phyloP scores from a whole-genome alignment of 2,888 invertebrate species.

The Cephus spinipes region DNA sequence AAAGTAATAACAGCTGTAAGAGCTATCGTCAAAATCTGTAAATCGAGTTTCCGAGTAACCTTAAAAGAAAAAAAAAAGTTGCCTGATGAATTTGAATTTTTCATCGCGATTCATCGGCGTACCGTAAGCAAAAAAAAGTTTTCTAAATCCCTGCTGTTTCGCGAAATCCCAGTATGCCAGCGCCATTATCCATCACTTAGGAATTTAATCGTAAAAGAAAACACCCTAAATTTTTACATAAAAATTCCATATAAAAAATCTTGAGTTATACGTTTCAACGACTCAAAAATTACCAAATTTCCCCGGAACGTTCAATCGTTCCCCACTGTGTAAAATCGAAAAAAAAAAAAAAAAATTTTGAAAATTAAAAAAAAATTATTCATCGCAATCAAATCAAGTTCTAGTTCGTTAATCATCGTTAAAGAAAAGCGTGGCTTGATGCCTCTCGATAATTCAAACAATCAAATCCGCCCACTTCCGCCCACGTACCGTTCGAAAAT shows the following conservation, averaged over 20 bases:
- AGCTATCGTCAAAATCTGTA: neutral
- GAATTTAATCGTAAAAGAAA: neutral
- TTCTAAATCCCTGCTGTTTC: neutral
- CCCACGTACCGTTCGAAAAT: neutral
- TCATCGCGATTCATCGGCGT: neutral
- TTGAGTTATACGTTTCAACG: too few species aligned
- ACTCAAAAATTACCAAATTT: too few species aligned
- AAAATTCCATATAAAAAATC: too few species aligned
- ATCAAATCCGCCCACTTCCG: neutral
- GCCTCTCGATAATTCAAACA: neutral
- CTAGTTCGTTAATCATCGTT: neutral
- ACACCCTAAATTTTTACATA: neutral
- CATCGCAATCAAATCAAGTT: too few species aligned
- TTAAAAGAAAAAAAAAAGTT: neutral
- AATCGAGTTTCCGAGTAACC: neutral
- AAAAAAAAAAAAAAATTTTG: too few species aligned
- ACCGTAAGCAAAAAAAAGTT: neutral
- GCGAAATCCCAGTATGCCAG: neutral
- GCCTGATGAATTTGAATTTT: neutral
- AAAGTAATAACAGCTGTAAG: neutral
- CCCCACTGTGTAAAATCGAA: too few species aligned
- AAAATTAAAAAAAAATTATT: too few species aligned
- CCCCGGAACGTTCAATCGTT: too few species aligned
- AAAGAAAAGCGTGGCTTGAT: neutral
- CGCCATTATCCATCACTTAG: neutral